phyloP scores from a whole-genome alignment of 2,888 invertebrate genomes.

The Theretra japonica region DNA sequence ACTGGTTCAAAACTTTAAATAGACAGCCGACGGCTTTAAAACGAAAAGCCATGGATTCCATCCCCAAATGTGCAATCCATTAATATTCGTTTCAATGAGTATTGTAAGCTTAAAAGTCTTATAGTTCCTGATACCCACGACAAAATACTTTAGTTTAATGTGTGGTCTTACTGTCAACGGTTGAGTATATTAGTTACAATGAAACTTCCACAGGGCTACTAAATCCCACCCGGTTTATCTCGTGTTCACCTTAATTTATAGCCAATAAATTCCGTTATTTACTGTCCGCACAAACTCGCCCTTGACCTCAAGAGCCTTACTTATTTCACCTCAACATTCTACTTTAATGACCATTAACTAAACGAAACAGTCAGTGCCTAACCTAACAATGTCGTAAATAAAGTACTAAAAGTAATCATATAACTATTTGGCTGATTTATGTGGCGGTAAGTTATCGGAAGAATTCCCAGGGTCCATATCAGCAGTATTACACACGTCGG shows the following conservation, averaged over 20 bases:
- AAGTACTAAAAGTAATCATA: neutral
- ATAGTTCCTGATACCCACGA: too few species aligned
- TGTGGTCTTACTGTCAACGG: too few species aligned
- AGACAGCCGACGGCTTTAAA: too few species aligned
- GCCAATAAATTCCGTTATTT: slow-evolving; percentile 5
- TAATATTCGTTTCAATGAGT: too few species aligned
- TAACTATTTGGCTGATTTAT: slow-evolving; percentile 19
- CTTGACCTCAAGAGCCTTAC: neutral
- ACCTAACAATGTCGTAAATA: neutral
- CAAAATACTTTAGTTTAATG: too few species aligned
- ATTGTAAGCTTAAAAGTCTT: too few species aligned
- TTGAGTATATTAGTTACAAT: neutral
- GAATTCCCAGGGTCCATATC: neutral
- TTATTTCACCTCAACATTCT: neutral
- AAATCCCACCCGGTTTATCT: neutral
- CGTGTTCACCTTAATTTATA: slow-evolving; percentile 13
- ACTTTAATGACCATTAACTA: neutral
- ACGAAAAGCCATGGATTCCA: too few species aligned
- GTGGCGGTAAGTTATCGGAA: neutral
- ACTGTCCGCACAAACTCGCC: neutral
- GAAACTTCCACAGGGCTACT: neutral
- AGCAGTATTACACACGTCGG: too few species aligned
- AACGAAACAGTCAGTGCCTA: neutral
- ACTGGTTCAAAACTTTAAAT: too few species aligned
- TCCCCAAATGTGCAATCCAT: too few species aligned